These are phyloP conservation scores for Chymomyza caudatula DNA, from an alignment of 2,888 invertebrate species.

Conservation along the genomic window DNA sequence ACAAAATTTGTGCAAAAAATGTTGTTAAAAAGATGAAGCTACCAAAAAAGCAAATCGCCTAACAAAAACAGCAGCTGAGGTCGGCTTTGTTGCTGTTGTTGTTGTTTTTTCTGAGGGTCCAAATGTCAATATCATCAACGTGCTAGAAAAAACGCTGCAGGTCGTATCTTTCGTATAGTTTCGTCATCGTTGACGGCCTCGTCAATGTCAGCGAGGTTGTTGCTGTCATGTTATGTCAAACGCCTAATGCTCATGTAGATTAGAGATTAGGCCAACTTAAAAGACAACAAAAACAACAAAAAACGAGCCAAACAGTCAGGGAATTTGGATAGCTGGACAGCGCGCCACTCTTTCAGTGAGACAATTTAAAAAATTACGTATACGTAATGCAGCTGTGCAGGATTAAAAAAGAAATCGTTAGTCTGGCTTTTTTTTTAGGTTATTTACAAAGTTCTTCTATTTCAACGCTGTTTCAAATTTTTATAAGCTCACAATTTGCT, in stretches of 20 bases:
- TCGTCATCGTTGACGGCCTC: conserved; percentile 35
- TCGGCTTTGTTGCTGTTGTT: background rate
- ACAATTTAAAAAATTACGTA: conserved; percentile 45
- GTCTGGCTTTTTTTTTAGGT: too few species aligned
- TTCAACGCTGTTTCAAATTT: too few species aligned
- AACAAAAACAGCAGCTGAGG: background rate
- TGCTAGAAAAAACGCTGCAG: conserved; percentile 40
- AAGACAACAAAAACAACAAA: conserved; percentile 2
- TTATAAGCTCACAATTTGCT: too few species aligned
- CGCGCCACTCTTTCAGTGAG: conserved; percentile 11
- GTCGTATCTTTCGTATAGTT: conserved; percentile 26
- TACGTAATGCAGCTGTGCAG: conserved; percentile 43
- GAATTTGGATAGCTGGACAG: background rate
- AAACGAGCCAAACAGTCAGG: background rate
- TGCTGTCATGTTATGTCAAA: conserved; percentile 44
- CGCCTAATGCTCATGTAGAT: conserved; percentile 64
- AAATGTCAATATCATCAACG: conserved; percentile 65
- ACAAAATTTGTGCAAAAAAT: conserved; percentile 37
- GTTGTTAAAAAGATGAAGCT: conserved; percentile 10
- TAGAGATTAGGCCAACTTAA: conserved; percentile 62
- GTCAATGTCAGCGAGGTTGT: conserved; percentile 4
- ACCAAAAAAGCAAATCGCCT: conserved; percentile 2
- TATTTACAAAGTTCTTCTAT: too few species aligned
- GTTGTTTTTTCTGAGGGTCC: conserved; percentile 29
- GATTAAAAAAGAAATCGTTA: too few species aligned